Percentiles rank a stretch among this genome's conserved stretches.
Conservation (phyloP, 2,113 vertebrate genomes). For the Furnarius figulus region DNA sequence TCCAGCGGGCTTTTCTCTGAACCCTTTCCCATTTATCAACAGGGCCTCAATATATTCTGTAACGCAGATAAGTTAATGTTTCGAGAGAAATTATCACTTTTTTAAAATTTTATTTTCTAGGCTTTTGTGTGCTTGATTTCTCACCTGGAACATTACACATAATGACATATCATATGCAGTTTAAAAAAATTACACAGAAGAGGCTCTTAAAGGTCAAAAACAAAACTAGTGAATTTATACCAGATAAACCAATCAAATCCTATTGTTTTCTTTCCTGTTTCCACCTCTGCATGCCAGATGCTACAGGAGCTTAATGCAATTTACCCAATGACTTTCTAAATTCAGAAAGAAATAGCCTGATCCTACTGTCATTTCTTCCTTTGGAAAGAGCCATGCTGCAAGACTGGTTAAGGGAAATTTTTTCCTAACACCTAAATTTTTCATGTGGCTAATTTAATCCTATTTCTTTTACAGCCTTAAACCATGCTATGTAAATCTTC, state of each 20-base stretch:
- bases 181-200: not conserved
- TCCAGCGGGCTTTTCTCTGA: not conserved
- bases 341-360: not conserved
- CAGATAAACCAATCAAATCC: not conserved
- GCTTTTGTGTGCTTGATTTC: slow-evolving; percentile 26
- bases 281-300: not conserved
- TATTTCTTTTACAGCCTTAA: slow-evolving; percentile 22
- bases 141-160: not conserved
- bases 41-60: not conserved
- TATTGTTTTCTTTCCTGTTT: not conserved
- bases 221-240: not conserved
- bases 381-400: not conserved
- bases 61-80: not conserved
- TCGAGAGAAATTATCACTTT: not conserved
- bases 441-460: slow-evolving; percentile 33
- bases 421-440: not conserved
- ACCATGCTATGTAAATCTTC: not conserved
- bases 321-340: not conserved
- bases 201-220: slow-evolving; percentile 50
- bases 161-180: not conserved
- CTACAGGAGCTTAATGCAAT: not conserved
- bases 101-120: not conserved
- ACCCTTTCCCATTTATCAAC: not conserved
- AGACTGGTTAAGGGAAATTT: not conserved
- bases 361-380: not conserved